Conservation (phyloP, 2,888 invertebrate species). For the Scaptomyza caliginosa region DNA sequence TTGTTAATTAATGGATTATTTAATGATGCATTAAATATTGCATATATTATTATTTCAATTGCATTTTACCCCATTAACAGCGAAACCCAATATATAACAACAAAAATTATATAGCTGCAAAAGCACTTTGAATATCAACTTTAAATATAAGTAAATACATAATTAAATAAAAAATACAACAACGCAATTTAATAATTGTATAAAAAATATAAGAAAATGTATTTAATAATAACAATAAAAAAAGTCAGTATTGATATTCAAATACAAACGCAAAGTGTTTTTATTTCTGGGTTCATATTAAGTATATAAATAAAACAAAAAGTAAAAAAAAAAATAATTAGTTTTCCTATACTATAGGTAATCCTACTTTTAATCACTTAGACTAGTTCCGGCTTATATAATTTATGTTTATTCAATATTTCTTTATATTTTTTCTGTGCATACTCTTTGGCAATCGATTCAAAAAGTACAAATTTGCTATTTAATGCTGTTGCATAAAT, state of each 20-base stretch:
- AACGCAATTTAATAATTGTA: constrained; percentile 42
- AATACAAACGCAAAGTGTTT: neutral
- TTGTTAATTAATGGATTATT: constrained; percentile 75
- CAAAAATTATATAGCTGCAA: constrained; percentile 23
- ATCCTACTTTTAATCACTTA: neutral
- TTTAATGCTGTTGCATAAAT: constrained; percentile 81
- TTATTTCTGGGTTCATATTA: constrained; percentile 1
- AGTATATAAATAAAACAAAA: neutral
- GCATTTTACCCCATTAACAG: constrained; percentile 48
- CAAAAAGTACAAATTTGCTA: constrained; percentile 70
- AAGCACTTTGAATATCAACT: constrained; percentile 59
- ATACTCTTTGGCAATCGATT: constrained; percentile 16
- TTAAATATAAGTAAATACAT: constrained; percentile 52
- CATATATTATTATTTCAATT: constrained; percentile 66
- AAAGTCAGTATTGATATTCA: constrained; percentile 34
- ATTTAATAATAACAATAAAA: constrained; percentile 42
- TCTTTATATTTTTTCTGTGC: neutral
- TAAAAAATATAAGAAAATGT: constrained; percentile 27
- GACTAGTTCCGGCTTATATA: neutral
- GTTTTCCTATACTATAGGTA: too few relatives aligned
- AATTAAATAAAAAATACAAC: constrained; percentile 27
- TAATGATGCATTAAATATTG: constrained; percentile 71
- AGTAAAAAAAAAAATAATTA: too few relatives aligned
- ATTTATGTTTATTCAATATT: neutral
- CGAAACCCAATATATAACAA: neutral